These are phyloP conservation scores for Canis aureus DNA, from an alignment of 2,113 vertebrate genomes.

Conservation along the genomic window DNA sequence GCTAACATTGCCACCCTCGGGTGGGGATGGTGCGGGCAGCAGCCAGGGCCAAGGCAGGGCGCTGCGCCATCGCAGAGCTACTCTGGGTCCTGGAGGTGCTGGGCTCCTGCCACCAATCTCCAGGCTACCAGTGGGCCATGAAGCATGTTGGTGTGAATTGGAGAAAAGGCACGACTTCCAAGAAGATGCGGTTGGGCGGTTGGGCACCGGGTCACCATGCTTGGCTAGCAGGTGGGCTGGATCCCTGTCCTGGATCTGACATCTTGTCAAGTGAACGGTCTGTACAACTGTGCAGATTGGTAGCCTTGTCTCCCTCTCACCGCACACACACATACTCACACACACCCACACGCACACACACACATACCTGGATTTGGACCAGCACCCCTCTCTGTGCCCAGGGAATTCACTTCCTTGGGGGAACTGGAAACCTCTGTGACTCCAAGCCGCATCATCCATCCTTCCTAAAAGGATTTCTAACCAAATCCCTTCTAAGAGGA, in stretches of 20 bases:
- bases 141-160: background rate
- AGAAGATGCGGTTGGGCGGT: background rate
- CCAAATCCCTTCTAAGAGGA: background rate
- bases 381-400: background rate
- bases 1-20: fast-evolving
- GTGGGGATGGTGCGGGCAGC: background rate
- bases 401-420: background rate
- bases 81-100: background rate
- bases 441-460: background rate
- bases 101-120: background rate
- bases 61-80: fast-evolving
- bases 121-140: background rate
- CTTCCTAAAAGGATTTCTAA: background rate
- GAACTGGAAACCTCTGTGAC: background rate
- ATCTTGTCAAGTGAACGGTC: background rate
- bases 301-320: background rate
- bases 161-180: background rate
- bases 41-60: background rate
- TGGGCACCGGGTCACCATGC: background rate
- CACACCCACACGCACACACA: background rate
- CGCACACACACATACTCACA: background rate
- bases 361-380: too few species aligned
- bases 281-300: background rate
- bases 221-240: background rate
- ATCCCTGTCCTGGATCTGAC: background rate